Conservation (phyloP, 1,140 invertebrate genomes). For the Drosophila pectinifera region DNA sequence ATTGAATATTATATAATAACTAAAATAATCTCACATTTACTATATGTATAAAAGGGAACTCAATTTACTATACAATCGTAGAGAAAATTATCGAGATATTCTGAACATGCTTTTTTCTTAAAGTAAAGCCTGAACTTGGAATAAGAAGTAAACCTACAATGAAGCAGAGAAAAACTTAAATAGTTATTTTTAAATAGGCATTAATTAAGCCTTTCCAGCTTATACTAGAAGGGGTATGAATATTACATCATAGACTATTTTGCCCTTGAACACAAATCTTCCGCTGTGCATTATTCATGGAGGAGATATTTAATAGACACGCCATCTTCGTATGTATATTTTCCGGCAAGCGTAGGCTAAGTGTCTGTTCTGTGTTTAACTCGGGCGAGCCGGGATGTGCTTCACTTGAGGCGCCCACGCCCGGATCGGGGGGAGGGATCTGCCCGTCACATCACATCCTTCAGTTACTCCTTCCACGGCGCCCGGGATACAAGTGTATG, state of each 20-base stretch:
- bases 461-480: constrained; percentile 15
- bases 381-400: constrained; percentile 17
- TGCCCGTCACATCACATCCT: constrained; percentile 18
- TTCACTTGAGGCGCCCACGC: constrained; percentile 24
- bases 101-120: no score
- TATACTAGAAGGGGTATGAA: no score
- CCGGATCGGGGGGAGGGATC: not conserved
- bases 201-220: no score
- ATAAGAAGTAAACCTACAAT: no score
- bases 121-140: no score
- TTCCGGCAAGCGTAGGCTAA: constrained; percentile 16
- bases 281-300: not conserved
- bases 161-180: no score
- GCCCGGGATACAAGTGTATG: constrained; percentile 19
- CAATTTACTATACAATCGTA: no score
- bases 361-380: constrained; percentile 25
- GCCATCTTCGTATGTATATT: not conserved
- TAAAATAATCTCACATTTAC: no score
- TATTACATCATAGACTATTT: not conserved
- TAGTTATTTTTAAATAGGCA: no score
- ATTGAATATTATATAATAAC: no score
- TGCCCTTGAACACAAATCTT: not conserved
- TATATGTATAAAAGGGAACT: no score
- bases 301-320: not conserved
- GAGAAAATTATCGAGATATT: no score